Base-by-base conservation (phyloP, 2,113 vertebrate species). In the Danionella cerebrum region DNA sequence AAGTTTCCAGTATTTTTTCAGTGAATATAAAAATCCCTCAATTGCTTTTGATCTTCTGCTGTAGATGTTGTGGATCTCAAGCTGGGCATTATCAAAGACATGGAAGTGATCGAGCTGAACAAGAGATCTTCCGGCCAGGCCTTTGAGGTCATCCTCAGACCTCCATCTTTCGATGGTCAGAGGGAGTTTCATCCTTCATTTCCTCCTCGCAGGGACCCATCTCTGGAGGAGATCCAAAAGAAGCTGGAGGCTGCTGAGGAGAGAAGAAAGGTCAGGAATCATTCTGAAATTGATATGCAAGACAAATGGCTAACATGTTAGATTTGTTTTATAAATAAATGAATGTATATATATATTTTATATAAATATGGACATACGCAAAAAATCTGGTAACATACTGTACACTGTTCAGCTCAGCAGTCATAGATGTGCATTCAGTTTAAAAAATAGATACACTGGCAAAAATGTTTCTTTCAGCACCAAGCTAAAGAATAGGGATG, bases 71-170 rank as follows among this genome's bases (percentile, higher is more conserved):
- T 97, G 48, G 95, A 98, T 75, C 83, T 96, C 78, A 96, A 93
- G 65, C 92, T 95, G 86, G 95, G 94, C 0, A 90, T 91, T 47
- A 96, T 98, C 74, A 92, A 92, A 0, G 93, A 98, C 85, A 94
- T 98, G 94, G 96, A 98, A 74, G 95, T 98, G 72, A 97, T 97
- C 0, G 95, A 98, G 80, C 85, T 98, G 76, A 96, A 92, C 84
- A 97, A 96, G 31, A 79, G 94, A 0, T 81, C 93, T 4, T 96
- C 94, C 0, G 96, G 96, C 5, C 94, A 96, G 67, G 95, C 95
- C 72, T 98, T 97, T 0, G 94, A 98, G 83, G 96, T 98, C 71
- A 98, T 98, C 85, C 88, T 98, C 62, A 96, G 93, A 77, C 93
- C 94, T 0, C 94, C 96, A 0, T 93, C 92, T 0, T 97, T 97